Conservation (phyloP, 2,113 vertebrate species). For the Conger conger region DNA sequence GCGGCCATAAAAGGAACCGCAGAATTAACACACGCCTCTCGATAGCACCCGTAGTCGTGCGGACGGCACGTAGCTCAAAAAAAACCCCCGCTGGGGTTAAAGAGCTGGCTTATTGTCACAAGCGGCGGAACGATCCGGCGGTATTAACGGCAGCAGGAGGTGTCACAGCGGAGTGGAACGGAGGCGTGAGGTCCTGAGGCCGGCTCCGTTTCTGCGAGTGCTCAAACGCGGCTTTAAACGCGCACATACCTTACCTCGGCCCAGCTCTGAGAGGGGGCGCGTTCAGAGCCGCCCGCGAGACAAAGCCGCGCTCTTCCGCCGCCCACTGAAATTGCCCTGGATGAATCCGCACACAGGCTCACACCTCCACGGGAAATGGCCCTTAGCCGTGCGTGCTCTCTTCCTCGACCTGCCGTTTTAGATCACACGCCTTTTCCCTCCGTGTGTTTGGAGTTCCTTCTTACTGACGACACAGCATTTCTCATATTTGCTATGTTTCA, state of each 20-base stretch:
- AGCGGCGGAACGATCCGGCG: background rate
- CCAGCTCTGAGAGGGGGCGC: background rate
- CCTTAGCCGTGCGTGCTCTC: background rate
- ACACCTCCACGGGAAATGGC: background rate
- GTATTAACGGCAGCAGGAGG: background rate
- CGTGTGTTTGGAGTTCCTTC: background rate
- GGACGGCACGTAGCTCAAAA: background rate
- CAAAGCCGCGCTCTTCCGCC: background rate
- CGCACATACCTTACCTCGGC: background rate
- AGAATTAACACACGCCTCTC: background rate
- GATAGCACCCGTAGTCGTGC: background rate
- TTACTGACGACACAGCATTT: background rate
- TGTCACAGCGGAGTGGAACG: background rate
- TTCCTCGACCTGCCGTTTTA: background rate
- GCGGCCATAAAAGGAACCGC: slow-evolving; percentile 17
- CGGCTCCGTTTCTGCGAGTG: background rate
- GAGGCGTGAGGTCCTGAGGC: background rate
- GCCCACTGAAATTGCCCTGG: background rate
- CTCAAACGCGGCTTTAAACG: background rate
- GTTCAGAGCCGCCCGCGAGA: background rate
- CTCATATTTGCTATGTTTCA: background rate
- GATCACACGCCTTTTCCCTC: background rate
- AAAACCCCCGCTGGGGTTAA: background rate
- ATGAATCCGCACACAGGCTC: background rate
- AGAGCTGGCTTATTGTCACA: background rate